phyloP scores from a whole-genome alignment of 2,113 vertebrate species.

The Haemorhous mexicanus region DNA sequence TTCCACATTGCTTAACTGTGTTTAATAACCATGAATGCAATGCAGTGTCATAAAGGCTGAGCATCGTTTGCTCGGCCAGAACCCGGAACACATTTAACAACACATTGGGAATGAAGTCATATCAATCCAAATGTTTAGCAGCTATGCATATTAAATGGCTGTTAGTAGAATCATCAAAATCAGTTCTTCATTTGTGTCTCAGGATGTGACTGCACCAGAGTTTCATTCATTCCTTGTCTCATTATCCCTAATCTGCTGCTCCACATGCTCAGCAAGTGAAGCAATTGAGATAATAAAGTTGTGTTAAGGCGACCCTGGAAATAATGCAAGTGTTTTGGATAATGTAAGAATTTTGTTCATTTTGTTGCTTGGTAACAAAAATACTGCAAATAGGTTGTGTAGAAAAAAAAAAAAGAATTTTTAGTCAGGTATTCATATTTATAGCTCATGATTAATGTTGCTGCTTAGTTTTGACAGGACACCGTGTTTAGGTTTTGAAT shows the following conservation, averaged over 20 bases:
- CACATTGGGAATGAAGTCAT: slow-evolving; percentile 23
- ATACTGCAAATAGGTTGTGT: slow-evolving; percentile 2
- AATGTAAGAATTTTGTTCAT: slow-evolving; percentile 63
- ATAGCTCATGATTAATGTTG: slow-evolving; percentile 8
- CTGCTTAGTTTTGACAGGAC: background rate
- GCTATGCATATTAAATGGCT: slow-evolving; percentile 64
- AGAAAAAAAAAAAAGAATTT: background rate
- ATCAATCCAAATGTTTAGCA: slow-evolving; percentile 52
- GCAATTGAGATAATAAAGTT: slow-evolving; percentile 70
- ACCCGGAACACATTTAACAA: slow-evolving; percentile 2
- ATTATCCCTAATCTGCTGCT: slow-evolving; percentile 65
- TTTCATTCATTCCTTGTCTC: slow-evolving; percentile 48
- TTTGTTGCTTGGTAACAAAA: slow-evolving; percentile 74
- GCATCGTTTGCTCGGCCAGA: background rate
- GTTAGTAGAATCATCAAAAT: slow-evolving; percentile 69
- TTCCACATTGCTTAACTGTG: background rate
- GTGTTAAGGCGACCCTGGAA: slow-evolving; percentile 41
- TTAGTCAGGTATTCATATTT: slow-evolving; percentile 12
- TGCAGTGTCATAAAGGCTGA: slow-evolving; percentile 6
- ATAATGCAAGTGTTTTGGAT: slow-evolving; percentile 45
- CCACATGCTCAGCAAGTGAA: slow-evolving; percentile 44
- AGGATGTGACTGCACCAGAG: slow-evolving; percentile 55
- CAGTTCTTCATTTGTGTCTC: slow-evolving; percentile 70
- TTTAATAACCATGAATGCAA: background rate
- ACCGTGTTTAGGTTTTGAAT: background rate